Evolutionary conservation across 2,797 vertebrate species (phyloP), one percentile per base, ranked within the genome.

Genomic region (Coregonus ussuriensis): DNA sequence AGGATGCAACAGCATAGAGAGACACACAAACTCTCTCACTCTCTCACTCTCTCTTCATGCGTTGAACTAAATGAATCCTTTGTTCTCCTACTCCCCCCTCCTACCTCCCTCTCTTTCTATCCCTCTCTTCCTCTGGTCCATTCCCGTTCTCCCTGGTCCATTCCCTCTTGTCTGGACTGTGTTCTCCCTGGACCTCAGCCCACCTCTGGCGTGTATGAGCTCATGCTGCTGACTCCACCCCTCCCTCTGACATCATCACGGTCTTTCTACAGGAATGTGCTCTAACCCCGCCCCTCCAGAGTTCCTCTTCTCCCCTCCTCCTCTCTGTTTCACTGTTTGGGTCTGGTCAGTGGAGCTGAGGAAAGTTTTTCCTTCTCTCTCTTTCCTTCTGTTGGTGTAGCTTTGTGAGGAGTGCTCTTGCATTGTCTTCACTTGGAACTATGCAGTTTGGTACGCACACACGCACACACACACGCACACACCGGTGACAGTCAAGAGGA

Each of bases 231-330:
- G n/a, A 62, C 74, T 76, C 77, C 83, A 84, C 87, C 74, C 69
- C 59, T 53, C 76, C 74, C 77, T 79, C 88, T 93, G 91, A 93
- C 91, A 91, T 92, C 91, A 93, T 81, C 87, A 83, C 88, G 85
- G 73, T 81, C 84, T 85, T 86, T 87, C 77, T 74, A 86, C 83
- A 85, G 92, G 91, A 93, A 93, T 93, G 92, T 86, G 85, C 83
- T 74, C 4, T 89, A 83, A 84, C 88, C 86, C 89, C 90, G 59
- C 92, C 92, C 75, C 84, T 78, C 67, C 77, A 75, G 41, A 71
- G 71, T 77, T 67, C 73, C 85, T 78, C 79, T 74, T 73, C 74
- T 25, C 21, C n/a, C 21, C 59, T 62, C n/a, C 56, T n/a, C n/a
- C 6, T 51, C 71, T 54, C 51, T 29, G 6, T 15, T 31, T 89